Evolutionary conservation across 2,113 vertebrate species (phyloP).

Genomic region (Murina feae): DNA sequence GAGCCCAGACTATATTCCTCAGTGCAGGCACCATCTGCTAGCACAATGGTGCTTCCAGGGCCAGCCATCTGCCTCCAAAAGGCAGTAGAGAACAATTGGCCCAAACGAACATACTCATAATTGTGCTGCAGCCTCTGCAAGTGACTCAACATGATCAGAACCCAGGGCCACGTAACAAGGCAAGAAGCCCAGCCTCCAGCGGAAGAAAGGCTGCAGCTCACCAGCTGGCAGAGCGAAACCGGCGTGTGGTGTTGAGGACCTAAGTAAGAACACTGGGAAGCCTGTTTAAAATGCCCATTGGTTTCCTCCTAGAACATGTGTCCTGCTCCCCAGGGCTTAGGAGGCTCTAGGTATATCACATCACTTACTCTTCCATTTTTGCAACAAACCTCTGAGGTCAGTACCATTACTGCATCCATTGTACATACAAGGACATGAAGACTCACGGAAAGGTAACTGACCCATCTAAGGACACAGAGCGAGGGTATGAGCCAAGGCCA

Average conservation of each 20-base stretch:
- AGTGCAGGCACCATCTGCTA: neutral
- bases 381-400: neutral
- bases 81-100: neutral
- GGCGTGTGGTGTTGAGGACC: neutral
- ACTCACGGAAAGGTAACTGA: neutral
- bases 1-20: neutral
- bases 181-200: neutral
- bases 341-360: neutral
- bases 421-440: neutral
- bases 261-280: neutral
- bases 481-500: neutral
- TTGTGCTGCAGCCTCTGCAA: accelerated
- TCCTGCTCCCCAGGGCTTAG: neutral
- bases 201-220: neutral
- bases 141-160: neutral
- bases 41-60: neutral
- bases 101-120: neutral
- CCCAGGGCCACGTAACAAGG: neutral
- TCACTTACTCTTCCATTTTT: neutral
- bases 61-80: neutral
- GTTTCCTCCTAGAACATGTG: neutral
- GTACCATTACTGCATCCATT: neutral
- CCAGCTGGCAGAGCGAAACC: neutral
- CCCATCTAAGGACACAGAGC: neutral
- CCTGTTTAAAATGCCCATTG: neutral